Evolutionary conservation across 1,140 invertebrate genomes (phyloP), one percentile per base, ranked within the genome.

Genomic region (Colletes latitarsis): DNA sequence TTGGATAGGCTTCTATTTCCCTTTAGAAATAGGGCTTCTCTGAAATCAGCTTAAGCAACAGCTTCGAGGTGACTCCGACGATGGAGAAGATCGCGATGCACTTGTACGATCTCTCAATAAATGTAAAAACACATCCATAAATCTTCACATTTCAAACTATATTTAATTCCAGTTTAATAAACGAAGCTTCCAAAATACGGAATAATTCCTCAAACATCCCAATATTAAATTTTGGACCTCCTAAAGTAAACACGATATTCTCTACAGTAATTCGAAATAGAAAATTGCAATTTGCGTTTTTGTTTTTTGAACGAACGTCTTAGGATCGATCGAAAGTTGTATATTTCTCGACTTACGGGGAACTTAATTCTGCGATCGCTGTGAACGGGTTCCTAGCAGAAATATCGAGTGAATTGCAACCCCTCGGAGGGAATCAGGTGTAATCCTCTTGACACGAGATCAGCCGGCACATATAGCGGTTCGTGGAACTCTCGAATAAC

Each of bases 371-470:
- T 5, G n/a, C 10, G 43, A 49, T 4, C 41, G 10, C 15, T 49
- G 9, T 17, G 68, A 60, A 62, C 17, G n/a, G 8, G 43, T 71
- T 71, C 21, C 10, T 15, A n/a, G 49, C 46, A 30, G 10, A 73
- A 79, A 74, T 74, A 80, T 80, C 71, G 62, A 58, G 62, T 21
- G 52, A 67, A 52, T 80, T 52, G 69, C 68, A 83, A 82, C 82
- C 30, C 43, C 63, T 41, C 52, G 49, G 15, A 67, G 43, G 69
- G 82, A 63, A 76, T 81, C 63, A 70, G 84, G 81, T 86, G 82
- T 77, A 86, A 83, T 85, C 72, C 64, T 78, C 77, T 77, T 82
- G 83, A 79, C 80, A 81, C 63, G 77, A 73, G 79, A 88, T 83
- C 82, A 83, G 64, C 77, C 81, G 55, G 72, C 78, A 57, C 75